Evolutionary conservation across 2,888 invertebrate species (phyloP).

Genomic region (Coelinius sp.): DNA sequence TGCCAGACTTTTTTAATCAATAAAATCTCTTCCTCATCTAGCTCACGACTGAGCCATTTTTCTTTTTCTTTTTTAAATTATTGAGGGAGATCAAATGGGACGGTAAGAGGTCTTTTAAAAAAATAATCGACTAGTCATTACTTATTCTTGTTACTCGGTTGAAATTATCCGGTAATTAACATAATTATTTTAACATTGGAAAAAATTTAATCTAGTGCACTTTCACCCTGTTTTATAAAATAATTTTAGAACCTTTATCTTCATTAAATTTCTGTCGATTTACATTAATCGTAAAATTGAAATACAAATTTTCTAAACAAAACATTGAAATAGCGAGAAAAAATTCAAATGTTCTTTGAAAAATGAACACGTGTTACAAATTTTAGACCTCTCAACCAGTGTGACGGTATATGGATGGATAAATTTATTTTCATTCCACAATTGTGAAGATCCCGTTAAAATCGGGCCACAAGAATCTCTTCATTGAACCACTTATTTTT

Average conservation of each 20-base stretch:
- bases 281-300: too few species aligned
- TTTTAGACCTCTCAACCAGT: conserved; percentile 45
- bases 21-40: conserved; percentile 16
- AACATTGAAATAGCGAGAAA: background rate
- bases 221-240: conserved; percentile 22
- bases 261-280: background rate
- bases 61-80: conserved; percentile 22
- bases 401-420: conserved; percentile 48
- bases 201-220: background rate
- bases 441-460: conserved; percentile 21
- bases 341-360: background rate
- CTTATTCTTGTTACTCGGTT: conserved; percentile 38
- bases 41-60: conserved; percentile 44
- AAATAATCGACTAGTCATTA: conserved; percentile 33
- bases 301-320: background rate
- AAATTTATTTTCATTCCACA: conserved; percentile 39
- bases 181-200: background rate
- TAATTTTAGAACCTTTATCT: background rate
- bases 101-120: conserved; percentile 39
- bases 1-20: conserved; percentile 38
- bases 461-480: conserved; percentile 14
- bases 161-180: conserved; percentile 26
- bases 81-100: conserved; percentile 42
- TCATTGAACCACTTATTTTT: conserved; percentile 22
- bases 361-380: conserved; percentile 13